These are phyloP conservation scores for Trissolcus japonicus DNA, from an alignment of 2,888 invertebrate genomes.

Conservation along the genomic window DNA sequence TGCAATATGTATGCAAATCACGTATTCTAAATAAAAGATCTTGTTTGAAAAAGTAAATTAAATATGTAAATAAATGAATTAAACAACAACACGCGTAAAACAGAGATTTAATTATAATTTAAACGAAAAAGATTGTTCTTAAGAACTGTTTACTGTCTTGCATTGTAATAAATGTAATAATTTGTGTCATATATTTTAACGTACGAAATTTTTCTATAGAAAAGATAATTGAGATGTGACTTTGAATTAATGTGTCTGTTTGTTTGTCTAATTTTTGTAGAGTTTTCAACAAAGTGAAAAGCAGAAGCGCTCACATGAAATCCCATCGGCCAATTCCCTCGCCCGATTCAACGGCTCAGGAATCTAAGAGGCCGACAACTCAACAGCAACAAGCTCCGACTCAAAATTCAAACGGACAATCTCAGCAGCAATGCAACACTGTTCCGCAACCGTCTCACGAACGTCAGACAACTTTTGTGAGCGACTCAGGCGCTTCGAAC, in stretches of 20 bases:
- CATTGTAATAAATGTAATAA: no score
- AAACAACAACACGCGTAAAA: neutral
- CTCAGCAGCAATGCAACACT: slow-evolving; percentile 65
- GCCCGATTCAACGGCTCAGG: slow-evolving; percentile 87
- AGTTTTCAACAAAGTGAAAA: slow-evolving; percentile 98
- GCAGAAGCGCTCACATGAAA: slow-evolving; percentile 99
- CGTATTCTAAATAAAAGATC: no score
- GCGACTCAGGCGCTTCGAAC: slow-evolving; percentile 64
- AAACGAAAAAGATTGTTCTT: no score
- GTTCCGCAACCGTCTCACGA: slow-evolving; percentile 60
- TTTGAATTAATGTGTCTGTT: neutral
- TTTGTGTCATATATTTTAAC: no score
- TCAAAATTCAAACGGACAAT: slow-evolving; percentile 55
- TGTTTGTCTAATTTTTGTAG: slow-evolving; percentile 76
- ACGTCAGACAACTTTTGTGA: slow-evolving; percentile 62
- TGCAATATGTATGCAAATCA: slow-evolving; percentile 13
- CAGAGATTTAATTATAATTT: no score
- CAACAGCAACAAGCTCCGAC: slow-evolving; percentile 57
- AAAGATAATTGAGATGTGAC: neutral
- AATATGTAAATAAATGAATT: neutral
- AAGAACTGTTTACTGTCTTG: no score
- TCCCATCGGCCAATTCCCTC: slow-evolving; percentile 88
- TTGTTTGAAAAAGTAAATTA: slow-evolving; percentile 1
- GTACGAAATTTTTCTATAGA: no score
- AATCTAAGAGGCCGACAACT: slow-evolving; percentile 78